Base-by-base conservation (phyloP, 1,140 invertebrate genomes). In the Neuroterus valhalla region DNA sequence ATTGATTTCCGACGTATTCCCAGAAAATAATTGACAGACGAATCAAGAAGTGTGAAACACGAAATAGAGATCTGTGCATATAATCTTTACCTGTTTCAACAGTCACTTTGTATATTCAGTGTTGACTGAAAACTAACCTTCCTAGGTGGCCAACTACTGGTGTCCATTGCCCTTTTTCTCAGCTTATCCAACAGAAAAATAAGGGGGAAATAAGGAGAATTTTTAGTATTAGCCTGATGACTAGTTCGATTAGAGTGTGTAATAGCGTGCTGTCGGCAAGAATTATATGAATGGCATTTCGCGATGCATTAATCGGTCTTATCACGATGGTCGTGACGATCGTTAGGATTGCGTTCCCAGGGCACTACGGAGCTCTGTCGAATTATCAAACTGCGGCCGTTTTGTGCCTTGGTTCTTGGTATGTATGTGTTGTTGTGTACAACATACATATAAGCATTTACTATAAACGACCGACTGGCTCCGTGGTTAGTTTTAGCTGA, bases 251-350 rank as follows among this genome's bases (percentile, higher is more conserved):
- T 62, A 26, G 5, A 62, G 55, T 62, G 3, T 62, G n/a, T 62
- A 62, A 62, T 62, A 62, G 21, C 55, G 23, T 31, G 55, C 26
- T 38, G 26, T 62, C 26, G 14, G 3, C 31, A 62, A 62, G 55
- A 62, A 62, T 31, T 38, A 62, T 62, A 62, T 62, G 55, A 62
- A 62, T 62, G 55, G 55, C 55, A 62, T 62, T 62, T 62, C 26
- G 26, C 55, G 55, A 62, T 62, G 23, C 55, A 62, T 62, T 62
- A 62, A 62, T 62, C 55, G 55, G n/a, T 15, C 31, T 62, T 62
- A 62, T 62, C 55, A 62, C 55, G 55, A 62, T 62, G 26, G 6
- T 62, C 55, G 55, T 62, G 55, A 62, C 55, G 55, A 62, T 62
- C 26, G 55, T 62, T 62, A 62, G 55, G 31, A 62, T 62, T 26